A percentile compares a stretch with the other conserved stretches of the same genome.
phyloP scores from a whole-genome alignment of 1,140 invertebrate genomes.

The Drosophila seguyi region DNA sequence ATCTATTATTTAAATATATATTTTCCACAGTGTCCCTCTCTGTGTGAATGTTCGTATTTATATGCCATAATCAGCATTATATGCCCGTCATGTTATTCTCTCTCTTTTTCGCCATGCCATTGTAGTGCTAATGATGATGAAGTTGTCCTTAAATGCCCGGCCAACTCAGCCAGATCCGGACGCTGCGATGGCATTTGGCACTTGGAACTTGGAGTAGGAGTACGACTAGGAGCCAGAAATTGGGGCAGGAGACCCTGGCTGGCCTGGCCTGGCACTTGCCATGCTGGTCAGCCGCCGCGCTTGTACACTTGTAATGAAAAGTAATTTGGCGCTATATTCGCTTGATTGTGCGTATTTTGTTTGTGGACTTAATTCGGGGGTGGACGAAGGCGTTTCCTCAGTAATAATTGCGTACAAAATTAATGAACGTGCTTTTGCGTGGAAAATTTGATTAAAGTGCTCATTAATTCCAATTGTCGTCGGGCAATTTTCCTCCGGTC shows the following conservation, averaged over 20 bases:
- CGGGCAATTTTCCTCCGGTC: constrained; percentile 49
- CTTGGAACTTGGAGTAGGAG: constrained; percentile 30
- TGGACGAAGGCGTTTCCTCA: constrained; percentile 25
- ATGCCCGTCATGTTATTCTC: constrained; percentile 53
- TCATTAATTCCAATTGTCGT: constrained; percentile 81
- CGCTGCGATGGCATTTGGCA: constrained; percentile 60
- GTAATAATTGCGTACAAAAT: constrained; percentile 80
- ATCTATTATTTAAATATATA: background rate
- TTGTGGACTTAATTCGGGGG: constrained; percentile 58
- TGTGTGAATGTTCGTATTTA: constrained; percentile 66
- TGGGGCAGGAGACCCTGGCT: too few species aligned
- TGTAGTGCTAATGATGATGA: constrained; percentile 82
- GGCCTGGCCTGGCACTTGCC: constrained; percentile 48
- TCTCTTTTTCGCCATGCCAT: constrained; percentile 52
- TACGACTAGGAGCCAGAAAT: background rate
- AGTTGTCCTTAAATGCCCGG: constrained; percentile 77
- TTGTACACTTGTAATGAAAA: constrained; percentile 79
- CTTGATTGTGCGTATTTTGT: constrained; percentile 81
- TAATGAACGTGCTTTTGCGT: constrained; percentile 78
- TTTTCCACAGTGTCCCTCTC: background rate
- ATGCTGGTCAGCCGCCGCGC: constrained; percentile 59
- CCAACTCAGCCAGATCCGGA: constrained; percentile 60
- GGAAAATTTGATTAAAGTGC: constrained; percentile 78
- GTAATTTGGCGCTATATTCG: constrained; percentile 76
- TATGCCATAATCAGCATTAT: constrained; percentile 80